Evolutionary conservation across 2,888 invertebrate genomes (phyloP).

Genomic region (Monochamus alternatus): DNA sequence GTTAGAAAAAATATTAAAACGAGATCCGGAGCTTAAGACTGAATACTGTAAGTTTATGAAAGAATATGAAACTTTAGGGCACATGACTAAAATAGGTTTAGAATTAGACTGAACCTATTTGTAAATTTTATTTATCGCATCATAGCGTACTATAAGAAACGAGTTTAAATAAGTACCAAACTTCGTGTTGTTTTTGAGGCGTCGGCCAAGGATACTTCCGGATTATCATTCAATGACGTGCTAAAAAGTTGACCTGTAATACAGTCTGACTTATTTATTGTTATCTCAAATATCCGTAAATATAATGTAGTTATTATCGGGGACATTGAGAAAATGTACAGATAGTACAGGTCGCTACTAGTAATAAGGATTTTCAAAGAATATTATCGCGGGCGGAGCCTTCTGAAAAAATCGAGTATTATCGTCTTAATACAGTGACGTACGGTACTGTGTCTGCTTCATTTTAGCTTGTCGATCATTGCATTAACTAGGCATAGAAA

Average conservation of each 20-base stretch:
- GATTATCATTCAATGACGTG: slow-evolving; percentile 1
- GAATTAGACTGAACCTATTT: background rate
- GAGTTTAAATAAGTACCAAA: slow-evolving; percentile 16
- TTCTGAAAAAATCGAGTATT: background rate
- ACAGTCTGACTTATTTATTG: background rate
- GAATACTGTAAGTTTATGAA: slow-evolving; percentile 34
- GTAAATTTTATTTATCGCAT: slow-evolving; percentile 36
- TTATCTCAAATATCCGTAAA: background rate
- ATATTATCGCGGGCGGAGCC: background rate
- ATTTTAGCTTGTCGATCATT: background rate
- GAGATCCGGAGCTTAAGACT: slow-evolving; percentile 17
- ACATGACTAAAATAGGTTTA: slow-evolving; percentile 26
- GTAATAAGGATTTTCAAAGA: background rate
- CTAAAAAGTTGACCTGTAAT: background rate
- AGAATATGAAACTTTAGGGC: slow-evolving; percentile 38
- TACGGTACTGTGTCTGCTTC: background rate
- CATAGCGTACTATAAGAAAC: slow-evolving; percentile 32
- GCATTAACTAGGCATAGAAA: background rate
- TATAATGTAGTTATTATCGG: background rate
- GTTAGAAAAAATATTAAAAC: slow-evolving; percentile 29
- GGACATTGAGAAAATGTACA: background rate
- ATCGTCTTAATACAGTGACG: background rate
- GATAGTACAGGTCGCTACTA: background rate
- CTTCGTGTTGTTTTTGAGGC: slow-evolving; percentile 2
- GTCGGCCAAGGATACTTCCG: background rate